Evolutionary conservation across 2,888 invertebrate genomes (phyloP).

Genomic region (Aphelenchoides bicaudatus): DNA sequence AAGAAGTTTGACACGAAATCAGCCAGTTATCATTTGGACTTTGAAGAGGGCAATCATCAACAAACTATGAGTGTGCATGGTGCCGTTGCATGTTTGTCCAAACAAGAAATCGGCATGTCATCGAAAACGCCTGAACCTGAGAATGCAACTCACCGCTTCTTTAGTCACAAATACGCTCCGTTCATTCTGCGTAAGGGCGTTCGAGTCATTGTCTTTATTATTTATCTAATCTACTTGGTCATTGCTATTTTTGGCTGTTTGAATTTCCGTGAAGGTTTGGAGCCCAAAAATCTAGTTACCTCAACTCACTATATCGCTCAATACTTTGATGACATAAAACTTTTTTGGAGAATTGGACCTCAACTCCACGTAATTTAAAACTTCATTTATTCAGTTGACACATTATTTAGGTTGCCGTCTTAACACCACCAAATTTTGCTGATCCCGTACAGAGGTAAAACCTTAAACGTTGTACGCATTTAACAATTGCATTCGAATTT

Average conservation of each 20-base stretch:
- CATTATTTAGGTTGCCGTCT: constrained; percentile 53
- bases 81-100: constrained; percentile 3
- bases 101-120: neutral
- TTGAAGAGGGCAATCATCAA: too few relatives aligned
- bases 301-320: constrained; percentile 56
- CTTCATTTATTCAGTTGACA: constrained; percentile 53
- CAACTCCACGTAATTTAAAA: constrained; percentile 57
- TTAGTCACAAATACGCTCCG: constrained; percentile 50
- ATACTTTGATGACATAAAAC: constrained; percentile 54
- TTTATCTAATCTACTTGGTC: constrained; percentile 61
- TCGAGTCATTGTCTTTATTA: constrained; percentile 34
- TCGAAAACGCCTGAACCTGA: constrained; percentile 19
- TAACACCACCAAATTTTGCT: constrained; percentile 52
- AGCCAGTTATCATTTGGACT: too few relatives aligned
- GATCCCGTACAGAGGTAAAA: constrained; percentile 37
- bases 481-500: constrained; percentile 16
- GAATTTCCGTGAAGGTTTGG: constrained; percentile 56
- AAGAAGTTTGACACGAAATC: constrained; percentile 14
- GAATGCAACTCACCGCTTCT: constrained; percentile 38
- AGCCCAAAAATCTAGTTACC: constrained; percentile 57
- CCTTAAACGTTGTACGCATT: neutral
- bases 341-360: constrained; percentile 55
- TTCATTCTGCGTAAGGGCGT: constrained; percentile 43
- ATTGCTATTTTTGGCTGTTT: constrained; percentile 80
- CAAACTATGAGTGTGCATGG: constrained; percentile 7